Percentiles rank a stretch among this genome's conserved stretches.
These are phyloP conservation scores for Omphaloscelis lunosa DNA, from an alignment of 2,888 invertebrate species.

Conservation along the genomic window DNA sequence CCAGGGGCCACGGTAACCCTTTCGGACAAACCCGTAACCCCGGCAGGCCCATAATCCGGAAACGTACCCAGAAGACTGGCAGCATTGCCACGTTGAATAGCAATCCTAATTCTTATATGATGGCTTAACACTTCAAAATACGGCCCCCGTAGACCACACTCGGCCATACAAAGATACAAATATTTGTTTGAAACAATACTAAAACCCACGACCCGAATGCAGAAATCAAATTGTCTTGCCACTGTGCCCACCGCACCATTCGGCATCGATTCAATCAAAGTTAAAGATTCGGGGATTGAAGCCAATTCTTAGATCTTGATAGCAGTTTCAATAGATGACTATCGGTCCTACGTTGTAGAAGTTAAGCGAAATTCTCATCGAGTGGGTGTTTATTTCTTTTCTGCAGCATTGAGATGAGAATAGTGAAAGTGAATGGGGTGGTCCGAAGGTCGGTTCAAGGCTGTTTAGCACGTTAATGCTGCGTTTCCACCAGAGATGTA, in stretches of 20 bases:
- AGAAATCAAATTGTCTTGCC: background rate
- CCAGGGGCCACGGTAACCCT: too few relatives aligned
- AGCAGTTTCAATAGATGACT: slow-evolving; percentile 34
- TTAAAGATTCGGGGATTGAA: slow-evolving; percentile 29
- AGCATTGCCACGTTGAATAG: too few relatives aligned
- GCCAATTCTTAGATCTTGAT: slow-evolving; percentile 26
- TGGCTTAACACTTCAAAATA: background rate
- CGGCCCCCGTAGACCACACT: background rate
- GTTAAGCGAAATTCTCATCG: slow-evolving; percentile 3
- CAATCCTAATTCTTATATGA: too few relatives aligned
- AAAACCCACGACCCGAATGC: background rate
- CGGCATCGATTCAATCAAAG: slow-evolving; percentile 32
- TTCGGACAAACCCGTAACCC: too few relatives aligned
- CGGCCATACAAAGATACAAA: background rate
- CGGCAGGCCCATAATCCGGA: too few relatives aligned
- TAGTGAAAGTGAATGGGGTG: background rate
- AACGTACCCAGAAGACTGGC: too few relatives aligned
- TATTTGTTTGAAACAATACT: background rate
- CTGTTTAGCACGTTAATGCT: too few relatives aligned
- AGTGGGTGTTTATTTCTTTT: slow-evolving; percentile 3
- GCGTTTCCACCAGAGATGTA: too few relatives aligned
- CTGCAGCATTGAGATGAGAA: slow-evolving; percentile 11
- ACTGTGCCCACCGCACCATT: background rate
- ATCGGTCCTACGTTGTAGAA: slow-evolving; percentile 9
- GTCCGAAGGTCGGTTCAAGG: background rate